phyloP scores from a whole-genome alignment of 2,113 vertebrate genomes.

The Mobula birostris region DNA sequence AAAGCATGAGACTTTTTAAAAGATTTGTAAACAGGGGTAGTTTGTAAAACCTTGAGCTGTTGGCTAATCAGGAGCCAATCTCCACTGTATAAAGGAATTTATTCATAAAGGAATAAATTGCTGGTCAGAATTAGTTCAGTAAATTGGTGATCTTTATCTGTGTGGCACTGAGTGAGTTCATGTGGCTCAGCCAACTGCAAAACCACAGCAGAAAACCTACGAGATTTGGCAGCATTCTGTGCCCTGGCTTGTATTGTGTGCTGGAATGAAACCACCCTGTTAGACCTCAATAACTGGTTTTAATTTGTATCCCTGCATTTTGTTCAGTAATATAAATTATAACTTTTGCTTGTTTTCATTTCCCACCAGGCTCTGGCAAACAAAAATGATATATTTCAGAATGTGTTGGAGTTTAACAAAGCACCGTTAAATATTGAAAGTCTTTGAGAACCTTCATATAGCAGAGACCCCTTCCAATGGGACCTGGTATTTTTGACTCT shows the following conservation, averaged over 20 bases:
- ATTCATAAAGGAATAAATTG: neutral
- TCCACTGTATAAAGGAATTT: neutral
- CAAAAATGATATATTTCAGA: neutral
- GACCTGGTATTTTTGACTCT: neutral
- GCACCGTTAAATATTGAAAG: neutral
- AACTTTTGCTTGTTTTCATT: neutral
- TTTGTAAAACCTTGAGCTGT: no score
- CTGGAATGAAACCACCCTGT: neutral
- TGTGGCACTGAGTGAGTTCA: neutral
- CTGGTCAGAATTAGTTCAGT: neutral
- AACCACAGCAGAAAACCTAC: neutral
- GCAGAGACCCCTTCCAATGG: neutral
- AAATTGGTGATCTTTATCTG: neutral
- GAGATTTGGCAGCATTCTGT: neutral
- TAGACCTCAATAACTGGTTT: constrained; percentile 17
- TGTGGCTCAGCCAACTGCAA: neutral
- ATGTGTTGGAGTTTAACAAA: neutral
- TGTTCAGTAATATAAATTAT: neutral
- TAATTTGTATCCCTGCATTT: constrained; percentile 11
- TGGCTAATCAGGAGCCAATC: neutral
- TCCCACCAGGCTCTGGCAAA: neutral
- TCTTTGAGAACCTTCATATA: neutral
- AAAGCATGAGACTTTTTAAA: no score
- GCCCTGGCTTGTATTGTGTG: neutral
- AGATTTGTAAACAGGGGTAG: no score